A percentile compares a stretch with the other conserved stretches of the same genome.
phyloP scores from a whole-genome alignment of 2,888 invertebrate species.

The Julus scanicus region DNA sequence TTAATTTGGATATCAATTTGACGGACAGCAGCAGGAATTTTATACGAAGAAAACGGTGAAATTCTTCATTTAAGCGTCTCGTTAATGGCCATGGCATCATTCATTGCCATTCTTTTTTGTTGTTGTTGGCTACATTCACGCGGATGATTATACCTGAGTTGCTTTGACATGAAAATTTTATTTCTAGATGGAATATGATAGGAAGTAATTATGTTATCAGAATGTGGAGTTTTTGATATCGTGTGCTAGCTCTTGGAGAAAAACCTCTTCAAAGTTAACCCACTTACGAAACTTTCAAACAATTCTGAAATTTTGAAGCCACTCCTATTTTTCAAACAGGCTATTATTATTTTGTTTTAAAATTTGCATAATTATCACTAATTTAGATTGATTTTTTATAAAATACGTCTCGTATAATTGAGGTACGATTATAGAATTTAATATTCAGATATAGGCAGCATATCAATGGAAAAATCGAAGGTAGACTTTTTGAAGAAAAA shows the following conservation, averaged over 20 bases:
- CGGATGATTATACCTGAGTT: not conserved
- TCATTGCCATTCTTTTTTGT: not conserved
- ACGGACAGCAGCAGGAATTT: not conserved
- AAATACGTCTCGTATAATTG: slow-evolving; percentile 11
- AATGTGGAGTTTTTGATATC: not conserved
- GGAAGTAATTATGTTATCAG: slow-evolving; percentile 22
- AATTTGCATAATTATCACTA: not conserved
- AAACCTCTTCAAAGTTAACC: not conserved
- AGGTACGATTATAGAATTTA: not conserved
- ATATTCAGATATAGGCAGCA: not conserved
- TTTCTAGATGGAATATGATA: slow-evolving; percentile 2
- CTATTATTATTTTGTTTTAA: not conserved
- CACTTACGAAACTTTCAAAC: not conserved
- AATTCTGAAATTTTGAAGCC: not conserved
- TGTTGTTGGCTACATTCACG: not conserved
- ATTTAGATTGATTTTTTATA: not conserved
- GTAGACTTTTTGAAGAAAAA: not conserved
- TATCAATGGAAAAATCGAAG: not conserved
- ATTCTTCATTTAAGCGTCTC: not conserved
- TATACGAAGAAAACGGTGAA: not conserved
- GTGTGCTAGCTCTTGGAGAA: not conserved
- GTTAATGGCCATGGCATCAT: slow-evolving; percentile 25
- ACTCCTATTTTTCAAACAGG: slow-evolving; percentile 5
- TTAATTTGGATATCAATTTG: slow-evolving; percentile 22
- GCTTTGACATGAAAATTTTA: slow-evolving; percentile 14